phyloP scores from a whole-genome alignment of 2,888 invertebrate genomes.

The Acrobasis suavella region DNA sequence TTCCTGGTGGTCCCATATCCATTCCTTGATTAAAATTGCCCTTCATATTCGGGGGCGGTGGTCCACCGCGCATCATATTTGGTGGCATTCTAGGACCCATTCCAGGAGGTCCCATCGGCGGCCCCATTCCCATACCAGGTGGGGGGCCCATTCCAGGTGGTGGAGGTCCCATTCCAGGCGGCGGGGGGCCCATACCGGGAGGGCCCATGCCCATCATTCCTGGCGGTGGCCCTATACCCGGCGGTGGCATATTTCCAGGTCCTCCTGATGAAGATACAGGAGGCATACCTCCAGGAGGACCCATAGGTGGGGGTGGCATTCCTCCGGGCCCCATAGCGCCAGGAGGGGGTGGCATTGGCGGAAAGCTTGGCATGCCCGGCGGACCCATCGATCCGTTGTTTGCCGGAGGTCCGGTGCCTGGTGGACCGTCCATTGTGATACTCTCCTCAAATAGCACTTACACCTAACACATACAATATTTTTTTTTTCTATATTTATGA shows the following conservation, averaged over 20 bases:
- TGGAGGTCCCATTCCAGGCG: constrained; percentile 40
- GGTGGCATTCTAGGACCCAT: constrained; percentile 64
- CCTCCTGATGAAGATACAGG: constrained; percentile 48
- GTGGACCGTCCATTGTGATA: constrained; percentile 66
- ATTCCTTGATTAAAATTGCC: constrained; percentile 59
- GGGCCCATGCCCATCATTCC: constrained; percentile 40
- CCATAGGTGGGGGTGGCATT: constrained; percentile 39
- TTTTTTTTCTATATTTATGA: neutral
- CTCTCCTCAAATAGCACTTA: neutral
- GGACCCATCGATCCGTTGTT: constrained; percentile 61
- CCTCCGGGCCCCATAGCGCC: constrained; percentile 51
- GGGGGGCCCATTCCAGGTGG: constrained; percentile 40
- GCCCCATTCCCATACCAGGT: constrained; percentile 49
- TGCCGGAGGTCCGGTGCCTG: constrained; percentile 63
- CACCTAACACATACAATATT: neutral
- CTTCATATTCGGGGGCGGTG: constrained; percentile 57
- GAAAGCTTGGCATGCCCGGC: constrained; percentile 58
- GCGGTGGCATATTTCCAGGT: constrained; percentile 42
- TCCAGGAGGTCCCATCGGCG: constrained; percentile 44
- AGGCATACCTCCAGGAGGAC: constrained; percentile 55
- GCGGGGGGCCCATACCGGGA: constrained; percentile 44
- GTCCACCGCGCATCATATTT: constrained; percentile 61
- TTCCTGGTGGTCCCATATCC: constrained; percentile 72
- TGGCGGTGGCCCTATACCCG: constrained; percentile 46
- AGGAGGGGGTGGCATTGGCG: constrained; percentile 63